Percentiles rank a stretch among this genome's conserved stretches.
These are phyloP conservation scores for Rhopilema esculentum DNA, from an alignment of 30 jellyfish, hydroid and myxozoan species.

Conservation along the genomic window DNA sequence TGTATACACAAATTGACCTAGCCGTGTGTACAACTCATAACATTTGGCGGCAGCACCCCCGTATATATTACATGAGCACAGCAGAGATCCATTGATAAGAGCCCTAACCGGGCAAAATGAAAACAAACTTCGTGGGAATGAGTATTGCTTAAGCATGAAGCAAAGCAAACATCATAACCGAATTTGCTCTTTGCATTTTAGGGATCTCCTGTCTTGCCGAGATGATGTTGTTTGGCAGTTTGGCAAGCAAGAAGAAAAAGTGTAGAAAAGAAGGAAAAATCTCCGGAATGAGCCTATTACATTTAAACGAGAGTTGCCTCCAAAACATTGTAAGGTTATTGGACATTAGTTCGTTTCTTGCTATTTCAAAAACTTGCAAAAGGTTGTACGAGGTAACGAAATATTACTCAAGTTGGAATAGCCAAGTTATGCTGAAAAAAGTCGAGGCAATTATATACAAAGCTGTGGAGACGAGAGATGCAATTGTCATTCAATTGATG, in stretches of 20 bases:
- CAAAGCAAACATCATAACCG: neutral
- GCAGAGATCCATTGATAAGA: neutral
- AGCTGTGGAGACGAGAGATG: neutral
- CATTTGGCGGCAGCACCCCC: neutral
- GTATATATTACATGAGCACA: neutral
- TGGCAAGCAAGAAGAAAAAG: neutral
- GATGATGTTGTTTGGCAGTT: neutral
- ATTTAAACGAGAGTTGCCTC: slow-evolving; percentile 25
- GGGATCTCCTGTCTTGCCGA: neutral
- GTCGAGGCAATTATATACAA: slow-evolving; percentile 15
- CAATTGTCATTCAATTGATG: neutral
- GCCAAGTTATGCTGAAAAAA: slow-evolving; percentile 34
- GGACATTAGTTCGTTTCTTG: slow-evolving; percentile 8
- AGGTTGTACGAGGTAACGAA: slow-evolving; percentile 22
- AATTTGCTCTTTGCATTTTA: neutral
- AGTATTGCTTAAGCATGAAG: neutral
- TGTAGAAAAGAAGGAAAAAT: neutral
- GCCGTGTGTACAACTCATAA: too few relatives aligned
- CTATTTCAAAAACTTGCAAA: slow-evolving; percentile 47
- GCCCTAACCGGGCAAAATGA: neutral
- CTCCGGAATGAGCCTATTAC: slow-evolving; percentile 7
- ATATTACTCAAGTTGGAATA: slow-evolving; percentile 33
- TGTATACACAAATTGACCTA: too few relatives aligned
- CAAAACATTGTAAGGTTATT: slow-evolving; percentile 13
- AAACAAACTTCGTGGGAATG: neutral